Conservation (phyloP, 1,140 invertebrate species). For the Drosophila orosa region DNA sequence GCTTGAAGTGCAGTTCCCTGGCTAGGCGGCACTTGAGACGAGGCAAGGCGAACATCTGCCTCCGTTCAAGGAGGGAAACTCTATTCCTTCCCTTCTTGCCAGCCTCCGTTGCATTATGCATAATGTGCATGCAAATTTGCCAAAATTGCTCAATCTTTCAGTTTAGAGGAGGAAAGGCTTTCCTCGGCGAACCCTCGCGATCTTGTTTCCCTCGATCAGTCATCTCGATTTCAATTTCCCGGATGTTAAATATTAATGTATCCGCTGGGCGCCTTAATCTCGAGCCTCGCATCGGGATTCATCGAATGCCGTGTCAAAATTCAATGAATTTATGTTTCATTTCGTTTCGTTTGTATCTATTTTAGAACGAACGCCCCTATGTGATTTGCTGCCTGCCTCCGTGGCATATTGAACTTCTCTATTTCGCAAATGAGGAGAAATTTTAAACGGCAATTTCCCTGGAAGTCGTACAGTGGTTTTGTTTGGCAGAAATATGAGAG, state of each 20-base stretch:
- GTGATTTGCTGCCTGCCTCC: slow-evolving; percentile 29
- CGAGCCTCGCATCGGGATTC: slow-evolving; percentile 31
- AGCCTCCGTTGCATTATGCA: slow-evolving; percentile 67
- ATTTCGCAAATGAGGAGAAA: slow-evolving; percentile 44
- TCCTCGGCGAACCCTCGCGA: slow-evolving; percentile 19
- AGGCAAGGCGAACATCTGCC: slow-evolving; percentile 52
- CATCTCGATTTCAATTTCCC: slow-evolving; percentile 76
- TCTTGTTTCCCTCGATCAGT: slow-evolving; percentile 64
- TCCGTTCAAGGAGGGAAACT: slow-evolving; percentile 22
- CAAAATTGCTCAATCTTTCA: slow-evolving; percentile 68
- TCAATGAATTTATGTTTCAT: slow-evolving; percentile 73
- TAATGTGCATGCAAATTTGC: slow-evolving; percentile 80
- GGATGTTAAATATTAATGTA: slow-evolving; percentile 76
- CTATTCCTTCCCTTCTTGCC: slow-evolving; percentile 17
- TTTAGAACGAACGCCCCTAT: slow-evolving; percentile 52
- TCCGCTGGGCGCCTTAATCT: slow-evolving; percentile 56
- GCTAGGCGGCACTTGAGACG: slow-evolving; percentile 26
- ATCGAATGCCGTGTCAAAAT: slow-evolving; percentile 65
- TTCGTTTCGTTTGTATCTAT: slow-evolving; percentile 49
- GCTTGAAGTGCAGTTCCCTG: slow-evolving; percentile 61
- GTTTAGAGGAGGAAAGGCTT: slow-evolving; percentile 25
- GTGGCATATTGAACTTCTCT: slow-evolving; percentile 48
- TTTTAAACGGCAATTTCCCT: slow-evolving; percentile 3
- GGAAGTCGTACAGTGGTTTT: slow-evolving; percentile 22
- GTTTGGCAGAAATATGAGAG: neutral